Base-by-base conservation (phyloP, 1,140 invertebrate genomes). In the Nasonia longicornis region DNA sequence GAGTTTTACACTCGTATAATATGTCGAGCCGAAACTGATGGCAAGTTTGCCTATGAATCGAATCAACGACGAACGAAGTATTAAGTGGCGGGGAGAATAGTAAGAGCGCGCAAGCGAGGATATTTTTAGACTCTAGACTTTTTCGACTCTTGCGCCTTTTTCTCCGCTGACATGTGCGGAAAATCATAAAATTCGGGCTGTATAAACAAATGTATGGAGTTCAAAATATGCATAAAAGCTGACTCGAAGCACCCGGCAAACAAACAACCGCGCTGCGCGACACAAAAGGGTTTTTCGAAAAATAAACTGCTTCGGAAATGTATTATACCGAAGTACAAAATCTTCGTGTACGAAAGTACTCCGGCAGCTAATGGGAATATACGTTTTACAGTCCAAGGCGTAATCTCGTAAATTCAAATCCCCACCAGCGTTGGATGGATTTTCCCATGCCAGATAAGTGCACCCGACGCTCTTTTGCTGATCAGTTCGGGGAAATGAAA, bases 121-220 rank as follows among this genome's bases (percentile, higher is more conserved):
- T 79, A 79, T 79, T 79, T 79, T 79, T 79, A 79, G 77, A n/a
- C 52, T 4, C 4, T 42, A 26, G 45, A 79, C 14, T 72, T 79
- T 66, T 79, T 78, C 26, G 58, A 29, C 52, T 52, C 52, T 52
- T 72, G 66, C 64, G 45, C 77, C 64, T 79, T 35, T 72, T 79
- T 79, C 48, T 72, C 48, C n/a, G 58, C 69, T 72, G 35, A 79
- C 77, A 72, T 72, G 48, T 72, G 77, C 67, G 69, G 77, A 63
- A 72, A 79, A 79, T 79, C 69, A 4, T 79, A 72, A 79, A 79
- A 78, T 20, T 70, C 66, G 45, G 31, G 52, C 14, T 58, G 20
- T 58, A n/a, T 58, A 58, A 58, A 58, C 52, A 58, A n/a, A 58
- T n/a, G n/a, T 58, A n/a, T 58, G n/a, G 52, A 58, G 16, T 58